Base-by-base conservation (phyloP, 2,888 invertebrate genomes). In the Anagyrus pseudococci region DNA sequence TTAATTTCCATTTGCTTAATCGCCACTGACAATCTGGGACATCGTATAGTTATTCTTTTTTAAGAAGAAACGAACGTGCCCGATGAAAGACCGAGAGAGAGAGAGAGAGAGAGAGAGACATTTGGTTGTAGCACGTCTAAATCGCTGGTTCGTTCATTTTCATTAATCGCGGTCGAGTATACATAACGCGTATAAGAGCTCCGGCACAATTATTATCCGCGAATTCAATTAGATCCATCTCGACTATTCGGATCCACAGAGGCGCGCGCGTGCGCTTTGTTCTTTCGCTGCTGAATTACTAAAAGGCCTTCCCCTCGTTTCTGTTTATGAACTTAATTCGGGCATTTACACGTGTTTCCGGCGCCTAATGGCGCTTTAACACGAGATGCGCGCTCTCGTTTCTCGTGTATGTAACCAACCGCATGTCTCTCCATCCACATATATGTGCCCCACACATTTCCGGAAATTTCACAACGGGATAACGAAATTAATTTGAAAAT, bases 271-370 rank as follows among this genome's bases (percentile, higher is more conserved):
- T 10, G 29, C 29, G 10, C 29, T 49, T 22, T 44, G 15, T 50
- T 20, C 50, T 40, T 52, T 33, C 25, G 15, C 46, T 29, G 37
- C 37, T 62, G 53, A 53, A 58, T 62, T 43, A 33, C 13, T 43
- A 43, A 59, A 58, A 50, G 20, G 25, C 8, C n/a, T 37, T 20
- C 29, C 41, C 56, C 41, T 6, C 6, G 57, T 58, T 53, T 57
- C 47, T 48, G 41, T 47, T 53, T 58, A 48, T 41, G n/a, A 58
- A 53, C 23, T 48, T 37, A 62, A 62, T 58, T 58, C 20, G 20
- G 41, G n/a, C 54, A n/a, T 20, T 49, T 58, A 54, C 48, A 20
- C 47, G 44, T 58, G 52, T 48, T 62, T 62, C 54, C 58, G 26
- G 57, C 19, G 17, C 4, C 29, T 48, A 53, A 54, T 54, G 47